phyloP scores from a whole-genome alignment of 2,797 vertebrate species.

The Tauraco hartlaubi region DNA sequence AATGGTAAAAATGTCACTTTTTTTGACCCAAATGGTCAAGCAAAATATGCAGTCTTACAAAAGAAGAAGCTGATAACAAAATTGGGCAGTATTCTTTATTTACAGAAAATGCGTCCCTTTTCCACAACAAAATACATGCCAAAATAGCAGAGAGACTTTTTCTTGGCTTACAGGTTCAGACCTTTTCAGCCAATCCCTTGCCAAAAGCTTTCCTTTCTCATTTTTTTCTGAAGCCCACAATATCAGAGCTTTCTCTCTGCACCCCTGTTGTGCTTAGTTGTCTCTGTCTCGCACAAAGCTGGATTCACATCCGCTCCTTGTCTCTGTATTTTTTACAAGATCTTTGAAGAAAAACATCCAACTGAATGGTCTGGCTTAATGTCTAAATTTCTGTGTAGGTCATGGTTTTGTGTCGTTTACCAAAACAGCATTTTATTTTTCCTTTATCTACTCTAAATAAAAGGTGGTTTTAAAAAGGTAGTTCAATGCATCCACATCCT shows the following conservation, averaged over 20 bases:
- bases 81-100: not conserved
- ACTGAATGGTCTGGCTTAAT: not conserved
- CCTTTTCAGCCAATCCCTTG: not conserved
- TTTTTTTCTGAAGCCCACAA: not conserved
- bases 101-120: not conserved
- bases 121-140: not conserved
- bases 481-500: not conserved
- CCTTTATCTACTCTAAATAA: not conserved
- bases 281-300: not conserved
- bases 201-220: not conserved
- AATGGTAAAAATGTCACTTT: not conserved
- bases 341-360: not conserved
- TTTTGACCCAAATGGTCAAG: not conserved
- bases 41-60: not conserved
- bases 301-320: not conserved
- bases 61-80: not conserved
- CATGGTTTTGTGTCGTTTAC: not conserved
- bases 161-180: not conserved
- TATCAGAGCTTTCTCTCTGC: not conserved
- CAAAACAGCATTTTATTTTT: constrained; percentile 1
- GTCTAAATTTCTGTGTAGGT: not conserved
- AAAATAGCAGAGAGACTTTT: not conserved
- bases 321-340: not conserved
- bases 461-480: not conserved
- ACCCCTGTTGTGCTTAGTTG: not conserved